Evolutionary conservation across 2,797 vertebrate genomes (phyloP), one percentile per base, ranked within the genome.

Genomic region (Darevskia mixta): DNA sequence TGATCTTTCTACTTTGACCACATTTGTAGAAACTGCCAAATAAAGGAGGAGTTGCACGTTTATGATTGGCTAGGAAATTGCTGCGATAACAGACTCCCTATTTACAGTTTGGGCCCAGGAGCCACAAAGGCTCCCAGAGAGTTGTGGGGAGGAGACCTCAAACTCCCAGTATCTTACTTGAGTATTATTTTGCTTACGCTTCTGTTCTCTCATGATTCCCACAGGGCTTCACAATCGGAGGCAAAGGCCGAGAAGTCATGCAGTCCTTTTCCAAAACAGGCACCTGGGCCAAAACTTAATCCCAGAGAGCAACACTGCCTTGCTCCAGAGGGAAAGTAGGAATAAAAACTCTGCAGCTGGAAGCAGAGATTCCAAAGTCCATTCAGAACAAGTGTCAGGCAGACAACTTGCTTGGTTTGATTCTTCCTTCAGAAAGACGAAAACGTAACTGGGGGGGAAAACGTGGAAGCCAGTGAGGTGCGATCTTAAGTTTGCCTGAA

Each of bases 161-260:
- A 94, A 95, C 92, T 91, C 90, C 91, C 93, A 94, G 91, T 0
- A 6, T 94, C 89, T 95, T 93, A 92, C 91, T 94, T 88, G 87
- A 92, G 91, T 4, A 55, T 94, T 61, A 61, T 87, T 93, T 95
- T 67, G 89, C 93, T 94, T 95, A 91, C 82, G 85, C 89, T 86
- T 80, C 88, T 38, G 71, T 25, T 94, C 89, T 61, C 66, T 82
- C 87, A 91, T 93, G 94, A 95, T 93, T 90, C 90, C 83, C 85
- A 41, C 0, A 61, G 32, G 76, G 78, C 43, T 66, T 88, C 81
- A 82, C 87, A 89, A 92, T 88, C 84, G 92, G 89, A 91, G 92
- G 89, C 88, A 86, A 91, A 88, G 32, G 75, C 87, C 85, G 85
- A 85, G 7, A 88, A n/a, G 43, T 58, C 15, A 20, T 13, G n/a